These are phyloP conservation scores for Spialia ferax DNA, from an alignment of 2,888 invertebrate genomes.

Conservation along the genomic window DNA sequence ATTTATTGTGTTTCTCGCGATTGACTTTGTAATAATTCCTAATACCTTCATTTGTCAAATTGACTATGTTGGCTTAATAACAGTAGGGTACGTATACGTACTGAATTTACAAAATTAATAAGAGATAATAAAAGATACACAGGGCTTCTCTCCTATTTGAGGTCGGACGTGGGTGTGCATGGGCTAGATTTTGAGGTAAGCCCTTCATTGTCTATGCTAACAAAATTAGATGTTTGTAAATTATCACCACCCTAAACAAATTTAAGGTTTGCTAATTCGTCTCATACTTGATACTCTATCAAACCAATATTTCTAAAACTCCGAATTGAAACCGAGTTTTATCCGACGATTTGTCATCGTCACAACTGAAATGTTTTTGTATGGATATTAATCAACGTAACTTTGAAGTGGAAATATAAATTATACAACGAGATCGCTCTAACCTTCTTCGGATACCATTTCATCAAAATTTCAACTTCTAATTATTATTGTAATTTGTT, in stretches of 20 bases:
- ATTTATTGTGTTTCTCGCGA: constrained; percentile 7
- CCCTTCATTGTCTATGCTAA: too few species aligned
- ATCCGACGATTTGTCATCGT: constrained; percentile 47
- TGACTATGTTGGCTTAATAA: background rate
- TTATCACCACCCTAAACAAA: too few species aligned
- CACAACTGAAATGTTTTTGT: constrained; percentile 54
- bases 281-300: background rate
- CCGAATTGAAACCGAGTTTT: constrained; percentile 39
- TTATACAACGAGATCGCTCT: constrained; percentile 44
- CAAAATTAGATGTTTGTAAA: too few species aligned
- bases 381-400: constrained; percentile 59
- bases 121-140: too few species aligned
- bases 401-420: constrained; percentile 51
- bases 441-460: constrained; percentile 31
- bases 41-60: background rate
- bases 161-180: too few species aligned
- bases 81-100: background rate
- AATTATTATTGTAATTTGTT: constrained; percentile 7
- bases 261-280: background rate
- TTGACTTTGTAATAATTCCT: background rate
- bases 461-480: constrained; percentile 17
- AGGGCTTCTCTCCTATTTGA: too few species aligned
- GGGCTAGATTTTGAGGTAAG: too few species aligned
- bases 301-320: constrained; percentile 49
- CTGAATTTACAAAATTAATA: too few species aligned